A percentile compares a stretch with the other conserved stretches of the same genome.
Conservation (phyloP, 2,888 invertebrate genomes). For the Leptinotarsa tumamoca region DNA sequence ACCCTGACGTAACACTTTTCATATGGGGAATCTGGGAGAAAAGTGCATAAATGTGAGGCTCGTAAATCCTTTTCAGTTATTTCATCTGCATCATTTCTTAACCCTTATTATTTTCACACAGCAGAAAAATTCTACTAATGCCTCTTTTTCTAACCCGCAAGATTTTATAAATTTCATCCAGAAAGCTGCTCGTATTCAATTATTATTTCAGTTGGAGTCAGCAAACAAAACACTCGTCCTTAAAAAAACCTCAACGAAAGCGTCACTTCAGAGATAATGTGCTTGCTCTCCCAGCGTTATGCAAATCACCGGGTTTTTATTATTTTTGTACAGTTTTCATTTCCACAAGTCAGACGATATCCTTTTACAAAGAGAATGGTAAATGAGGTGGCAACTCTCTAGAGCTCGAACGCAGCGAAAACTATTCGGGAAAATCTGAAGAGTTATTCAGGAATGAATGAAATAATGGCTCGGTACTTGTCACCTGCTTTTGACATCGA, state of each 20-base stretch:
- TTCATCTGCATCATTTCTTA: too few species aligned
- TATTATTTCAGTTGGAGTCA: not conserved
- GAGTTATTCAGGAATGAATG: not conserved
- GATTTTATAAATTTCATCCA: too few species aligned
- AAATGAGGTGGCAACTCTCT: not conserved
- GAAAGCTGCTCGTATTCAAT: not conserved
- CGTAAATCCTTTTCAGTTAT: too few species aligned
- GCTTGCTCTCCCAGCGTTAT: not conserved
- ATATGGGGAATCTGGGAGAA: too few species aligned
- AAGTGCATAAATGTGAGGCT: too few species aligned
- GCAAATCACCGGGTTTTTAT: not conserved
- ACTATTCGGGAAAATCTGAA: not conserved
- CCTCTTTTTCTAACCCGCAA: too few species aligned
- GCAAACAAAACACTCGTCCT: not conserved
- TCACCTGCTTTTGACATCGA: not conserved
- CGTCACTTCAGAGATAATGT: constrained; percentile 1
- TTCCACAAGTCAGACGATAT: not conserved
- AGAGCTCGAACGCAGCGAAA: not conserved
- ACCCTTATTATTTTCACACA: too few species aligned
- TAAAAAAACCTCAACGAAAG: not conserved
- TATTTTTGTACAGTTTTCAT: not conserved
- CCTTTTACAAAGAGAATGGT: not conserved
- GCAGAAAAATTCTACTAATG: too few species aligned
- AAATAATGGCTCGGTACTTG: not conserved
- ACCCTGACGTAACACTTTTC: too few species aligned